Evolutionary conservation across 2,888 invertebrate genomes (phyloP), one percentile per base, ranked within the genome.

Genomic region (Colostygia pectinataria): DNA sequence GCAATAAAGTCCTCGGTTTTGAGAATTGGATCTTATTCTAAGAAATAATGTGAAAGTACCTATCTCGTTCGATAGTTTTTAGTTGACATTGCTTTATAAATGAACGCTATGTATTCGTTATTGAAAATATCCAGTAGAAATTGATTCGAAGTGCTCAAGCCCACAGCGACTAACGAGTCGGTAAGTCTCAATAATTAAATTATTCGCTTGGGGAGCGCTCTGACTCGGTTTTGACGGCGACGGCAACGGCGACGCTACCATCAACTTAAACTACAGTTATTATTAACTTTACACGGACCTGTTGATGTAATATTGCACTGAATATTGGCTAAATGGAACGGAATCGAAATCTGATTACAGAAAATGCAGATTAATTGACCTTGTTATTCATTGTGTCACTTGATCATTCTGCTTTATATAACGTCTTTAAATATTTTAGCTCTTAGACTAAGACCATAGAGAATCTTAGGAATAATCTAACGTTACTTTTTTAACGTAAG

Each of bases 111-210:
- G 9, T 34, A 12, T 34, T 20, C 20, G 9, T n/a, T 25, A 47
- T 42, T 36, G 29, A 31, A 29, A 37, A 33, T 37, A 36, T 15
- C 23, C 14, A 10, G 34, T 3, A 23, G 9, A 28, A 41, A 41
- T 41, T 31, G 18, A 36, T 31, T 48, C 27, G 20, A 13, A 48
- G 27, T 42, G 31, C 27, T 31, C 41, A 31, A 37, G 15, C 20
- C 20, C 25, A 14, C 8, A 25, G 37, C 14, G 38, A 20, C 48
- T 41, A 41, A 48, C 53, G 48, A 43, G 39, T 64, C 52, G 55
- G 53, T 65, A 71, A 69, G 61, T 63, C 65, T 34, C 63, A 74
- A 75, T 77, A 75, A 77, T 77, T 75, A 74, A 75, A 75, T 79
- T 65, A 73, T 67, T 67, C 67, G 61, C 27, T 33, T n/a, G 23